Evolutionary conservation across 2,113 vertebrate species (phyloP).

Genomic region (Gadus macrocephalus): DNA sequence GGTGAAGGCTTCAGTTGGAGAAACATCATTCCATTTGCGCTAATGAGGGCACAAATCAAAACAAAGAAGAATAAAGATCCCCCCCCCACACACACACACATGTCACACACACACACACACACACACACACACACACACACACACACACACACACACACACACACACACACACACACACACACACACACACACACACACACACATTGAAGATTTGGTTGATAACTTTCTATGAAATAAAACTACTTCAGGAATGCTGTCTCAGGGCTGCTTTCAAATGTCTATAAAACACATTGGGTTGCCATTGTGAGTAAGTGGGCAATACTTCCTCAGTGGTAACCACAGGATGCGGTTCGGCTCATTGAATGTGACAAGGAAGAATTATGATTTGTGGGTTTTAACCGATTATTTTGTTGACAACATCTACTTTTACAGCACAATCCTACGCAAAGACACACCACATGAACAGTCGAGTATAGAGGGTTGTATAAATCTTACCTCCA

Average conservation of each 20-base stretch:
- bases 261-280: constrained; percentile 11
- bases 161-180: no score
- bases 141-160: no score
- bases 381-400: not conserved
- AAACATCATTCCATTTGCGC: constrained; percentile 44
- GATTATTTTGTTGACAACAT: no score
- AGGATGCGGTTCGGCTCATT: constrained; percentile 5
- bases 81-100: no score
- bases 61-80: not conserved
- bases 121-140: no score
- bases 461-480: not conserved
- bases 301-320: constrained; percentile 20
- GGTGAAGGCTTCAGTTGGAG: constrained; percentile 38
- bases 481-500: constrained; percentile 76
- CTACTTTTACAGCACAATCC: not conserved
- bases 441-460: not conserved
- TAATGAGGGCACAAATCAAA: constrained; percentile 30
- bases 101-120: no score
- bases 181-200: no score
- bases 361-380: not conserved
- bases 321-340: constrained; percentile 21
- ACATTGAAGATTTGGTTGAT: constrained; percentile 1
- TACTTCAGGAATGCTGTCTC: constrained; percentile 14
- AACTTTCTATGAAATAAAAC: constrained; percentile 1
- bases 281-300: constrained; percentile 10